A percentile compares a stretch with the other conserved stretches of the same genome.
Conservation (phyloP, 2,888 invertebrate genomes). For the Habroteleia sp. region DNA sequence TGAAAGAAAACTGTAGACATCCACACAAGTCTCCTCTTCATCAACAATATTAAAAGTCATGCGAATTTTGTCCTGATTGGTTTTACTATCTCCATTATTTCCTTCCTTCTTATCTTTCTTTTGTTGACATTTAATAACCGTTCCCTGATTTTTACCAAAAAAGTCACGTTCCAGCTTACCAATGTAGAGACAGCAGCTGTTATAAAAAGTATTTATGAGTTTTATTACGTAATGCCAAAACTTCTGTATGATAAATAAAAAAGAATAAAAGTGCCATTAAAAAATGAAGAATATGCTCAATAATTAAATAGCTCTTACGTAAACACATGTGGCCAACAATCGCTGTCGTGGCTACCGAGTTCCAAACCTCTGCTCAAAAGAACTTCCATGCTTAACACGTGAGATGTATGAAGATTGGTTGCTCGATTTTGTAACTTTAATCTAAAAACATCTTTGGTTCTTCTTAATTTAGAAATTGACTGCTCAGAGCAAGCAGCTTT, state of each 20-base stretch:
- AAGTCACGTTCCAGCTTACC: conserved; percentile 94
- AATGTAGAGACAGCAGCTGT: conserved; percentile 93
- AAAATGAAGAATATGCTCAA: conserved; percentile 1
- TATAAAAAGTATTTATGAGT: conserved; percentile 1
- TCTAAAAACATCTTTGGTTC: conserved; percentile 79
- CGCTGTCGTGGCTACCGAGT: conserved; percentile 94
- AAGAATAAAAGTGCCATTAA: too few relatives aligned
- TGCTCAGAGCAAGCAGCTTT: conserved; percentile 92
- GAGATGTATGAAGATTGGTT: conserved; percentile 91
- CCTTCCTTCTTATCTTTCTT: conserved; percentile 83
- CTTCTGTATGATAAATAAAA: conserved; percentile 1
- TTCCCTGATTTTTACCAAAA: conserved; percentile 91
- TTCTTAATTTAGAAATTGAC: conserved; percentile 77
- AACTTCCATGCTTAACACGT: conserved; percentile 95
- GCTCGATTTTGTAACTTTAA: conserved; percentile 83
- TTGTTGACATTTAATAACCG: conserved; percentile 85
- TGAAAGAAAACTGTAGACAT: conserved; percentile 91
- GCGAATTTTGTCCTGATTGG: conserved; percentile 84
- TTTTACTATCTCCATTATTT: conserved; percentile 84
- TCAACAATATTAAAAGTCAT: conserved; percentile 85
- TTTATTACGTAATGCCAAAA: too few relatives aligned
- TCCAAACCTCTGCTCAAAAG: conserved; percentile 93
- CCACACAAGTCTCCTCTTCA: conserved; percentile 90
- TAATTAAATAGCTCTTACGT: conserved; percentile 80
- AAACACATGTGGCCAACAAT: conserved; percentile 98